Evolutionary conservation across 2,113 vertebrate genomes (phyloP), one percentile per base, ranked within the genome.

Genomic region (Falco punctatus): DNA sequence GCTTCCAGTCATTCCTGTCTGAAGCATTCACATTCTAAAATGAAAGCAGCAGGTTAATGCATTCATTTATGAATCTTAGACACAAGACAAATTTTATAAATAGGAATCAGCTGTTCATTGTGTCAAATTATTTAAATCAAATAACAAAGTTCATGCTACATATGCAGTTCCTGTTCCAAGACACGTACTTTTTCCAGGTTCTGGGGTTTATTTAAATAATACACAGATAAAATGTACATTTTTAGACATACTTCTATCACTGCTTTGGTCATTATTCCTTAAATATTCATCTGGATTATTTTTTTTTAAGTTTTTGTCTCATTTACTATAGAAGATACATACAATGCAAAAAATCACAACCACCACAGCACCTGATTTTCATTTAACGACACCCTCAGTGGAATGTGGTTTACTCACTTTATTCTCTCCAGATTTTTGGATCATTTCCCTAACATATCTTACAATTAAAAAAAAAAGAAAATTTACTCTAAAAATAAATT

Each of bases 1-100:
- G 98, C 51, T 92, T 98, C 98, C 98, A 99, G 44, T 97, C 98
- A 66, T 95, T 98, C 70, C 80, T 96, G 81, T 99, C 98, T 48
- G 97, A 92, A 91, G 95, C 48, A 24, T 98, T 97, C 11, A 96
- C 96, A 62, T 98, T 97, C 98, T 99, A 84, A 55, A 97, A 81
- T 1, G 54, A 90, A 96, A 97, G 86, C 88, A 95, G 86, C 54
- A 90, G 28, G 71, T 94, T 92, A 82, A 93, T 96, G 82, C 8
- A 15, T 81, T 96, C 73, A 58, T 44, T 86, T 75, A 90, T 74
- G 81, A 92, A 64, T 17, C 71, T 85, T 70, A 67, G 51, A 51
- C 46, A 83, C 15, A 42, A 73, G 33, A 33, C 30, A 83, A 72
- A 88, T 38, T 94, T n/a, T 90, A 32, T 69, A 88, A 61, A 77